phyloP scores from a whole-genome alignment of 2,888 invertebrate species.

The Matsumyia berberina region DNA sequence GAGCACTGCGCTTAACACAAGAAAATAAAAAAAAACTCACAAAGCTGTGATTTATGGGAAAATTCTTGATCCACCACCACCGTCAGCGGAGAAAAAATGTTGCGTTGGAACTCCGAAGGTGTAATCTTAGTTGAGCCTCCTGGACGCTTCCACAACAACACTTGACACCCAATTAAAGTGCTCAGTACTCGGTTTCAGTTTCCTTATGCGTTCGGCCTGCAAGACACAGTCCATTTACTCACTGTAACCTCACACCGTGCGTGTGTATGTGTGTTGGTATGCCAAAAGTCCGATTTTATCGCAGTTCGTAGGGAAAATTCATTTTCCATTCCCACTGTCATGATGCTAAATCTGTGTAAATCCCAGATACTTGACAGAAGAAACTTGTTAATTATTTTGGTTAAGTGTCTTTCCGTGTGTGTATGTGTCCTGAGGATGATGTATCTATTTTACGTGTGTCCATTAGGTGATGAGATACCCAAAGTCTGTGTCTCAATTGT shows the following conservation, averaged over 20 bases:
- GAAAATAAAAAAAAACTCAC: conserved; percentile 40
- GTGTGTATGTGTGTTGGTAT: conserved; percentile 51
- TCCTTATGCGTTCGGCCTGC: conserved; percentile 23
- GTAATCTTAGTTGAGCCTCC: conserved; percentile 34
- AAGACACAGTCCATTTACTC: conserved; percentile 31
- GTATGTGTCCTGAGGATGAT: conserved; percentile 34
- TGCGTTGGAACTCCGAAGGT: conserved; percentile 39
- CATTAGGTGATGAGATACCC: conserved; percentile 44
- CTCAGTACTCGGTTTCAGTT: conserved; percentile 37
- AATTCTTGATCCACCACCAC: conserved; percentile 28
- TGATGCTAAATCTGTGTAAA: conserved; percentile 58
- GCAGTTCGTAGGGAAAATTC: conserved; percentile 50
- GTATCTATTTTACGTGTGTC: conserved; percentile 40
- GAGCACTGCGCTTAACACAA: conserved; percentile 41
- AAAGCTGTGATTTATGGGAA: conserved; percentile 64
- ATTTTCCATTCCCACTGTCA: conserved; percentile 29
- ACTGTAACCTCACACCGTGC: conserved; percentile 33
- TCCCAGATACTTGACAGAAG: conserved; percentile 59
- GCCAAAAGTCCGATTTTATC: conserved; percentile 51
- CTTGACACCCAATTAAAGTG: conserved; percentile 68
- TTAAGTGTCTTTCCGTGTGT: conserved; percentile 52
- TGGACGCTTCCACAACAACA: conserved; percentile 29
- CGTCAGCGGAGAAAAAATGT: conserved; percentile 41
- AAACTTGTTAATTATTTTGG: conserved; percentile 66
- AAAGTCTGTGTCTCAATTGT: conserved; percentile 18